These are phyloP conservation scores for Chelonus formosanus DNA, from an alignment of 2,888 invertebrate species.

Conservation along the genomic window DNA sequence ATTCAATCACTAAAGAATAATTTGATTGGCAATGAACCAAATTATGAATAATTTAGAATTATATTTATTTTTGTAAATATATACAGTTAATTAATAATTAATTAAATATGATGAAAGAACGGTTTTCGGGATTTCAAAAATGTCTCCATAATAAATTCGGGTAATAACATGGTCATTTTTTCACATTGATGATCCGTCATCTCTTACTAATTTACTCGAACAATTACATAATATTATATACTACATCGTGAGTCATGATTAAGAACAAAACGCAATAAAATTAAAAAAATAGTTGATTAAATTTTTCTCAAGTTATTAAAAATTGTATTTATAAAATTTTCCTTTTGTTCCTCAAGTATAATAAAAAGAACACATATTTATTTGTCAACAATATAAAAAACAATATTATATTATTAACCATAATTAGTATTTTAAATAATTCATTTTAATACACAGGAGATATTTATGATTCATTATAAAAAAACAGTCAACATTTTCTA, in stretches of 20 bases:
- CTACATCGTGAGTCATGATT: constrained; percentile 32
- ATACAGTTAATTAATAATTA: not conserved
- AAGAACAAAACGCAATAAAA: constrained; percentile 1
- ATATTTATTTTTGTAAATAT: too few species aligned
- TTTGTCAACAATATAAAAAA: too few species aligned
- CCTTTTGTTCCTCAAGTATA: too few species aligned
- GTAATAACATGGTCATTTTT: constrained; percentile 4
- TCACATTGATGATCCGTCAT: constrained; percentile 24
- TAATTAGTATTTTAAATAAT: too few species aligned
- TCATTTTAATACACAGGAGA: not conserved
- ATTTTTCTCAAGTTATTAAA: not conserved
- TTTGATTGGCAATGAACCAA: too few species aligned
- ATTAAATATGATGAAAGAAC: not conserved
- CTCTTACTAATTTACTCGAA: constrained; percentile 2
- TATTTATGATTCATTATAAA: not conserved
- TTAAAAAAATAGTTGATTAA: constrained; percentile 1
- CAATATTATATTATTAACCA: too few species aligned
- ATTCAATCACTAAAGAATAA: too few species aligned
- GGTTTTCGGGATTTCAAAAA: not conserved
- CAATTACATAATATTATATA: constrained; percentile 37
- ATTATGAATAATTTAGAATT: too few species aligned
- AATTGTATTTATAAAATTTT: too few species aligned
- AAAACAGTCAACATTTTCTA: not conserved
- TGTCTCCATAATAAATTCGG: not conserved
- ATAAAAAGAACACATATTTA: too few species aligned